Base-by-base conservation (phyloP, 2,888 invertebrate genomes). In the Neria commutata region DNA sequence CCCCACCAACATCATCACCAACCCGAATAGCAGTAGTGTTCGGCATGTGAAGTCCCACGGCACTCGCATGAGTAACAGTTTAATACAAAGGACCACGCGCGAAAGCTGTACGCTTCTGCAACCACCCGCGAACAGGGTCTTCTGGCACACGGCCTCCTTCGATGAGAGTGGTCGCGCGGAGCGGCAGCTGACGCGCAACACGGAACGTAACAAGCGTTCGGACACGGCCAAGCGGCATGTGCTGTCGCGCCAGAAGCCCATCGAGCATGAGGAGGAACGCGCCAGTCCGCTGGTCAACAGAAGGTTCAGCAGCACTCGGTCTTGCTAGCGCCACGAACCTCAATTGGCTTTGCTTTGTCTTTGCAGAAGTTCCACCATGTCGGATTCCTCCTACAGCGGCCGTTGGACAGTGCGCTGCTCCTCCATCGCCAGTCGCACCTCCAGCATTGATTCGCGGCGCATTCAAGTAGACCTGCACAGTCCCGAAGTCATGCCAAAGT, bases 101-200 rank as follows among this genome's bases (percentile, higher is more conserved):
- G 86, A 86, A 61, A 73, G 64, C 1, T 73, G 77, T 56, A 62
- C 74, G 2, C 77, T 88, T 40, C 80, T 89, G 23, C 88, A 88
- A 74, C 88, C 89, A 21, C 80, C 87, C 29, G 84, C 91, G 50
- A 76, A 74, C 25, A 37, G 37, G 37, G 70, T 75, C 14, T 77
- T 79, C 58, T 87, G 92, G 78, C 91, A 93, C 81, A 92, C 93
- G 21, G 83, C 92, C 61, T 92, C 92, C 56, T 91, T 93, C 60
- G 93, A 93, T 77, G 91, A 91, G 80, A 88, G 89, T 2, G 85
- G 63, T 33, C 34, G 65, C 62, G 19, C 53, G 8, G 77, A 77
- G 42, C 76, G 70, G 53, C 75, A 64, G 59, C 58, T 62, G 67
- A 65, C 56, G 60, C 69, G 60, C 19, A 74, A 85, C 83, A 86